phyloP scores from a whole-genome alignment of 2,113 vertebrate species.

The Catagonus wagneri region DNA sequence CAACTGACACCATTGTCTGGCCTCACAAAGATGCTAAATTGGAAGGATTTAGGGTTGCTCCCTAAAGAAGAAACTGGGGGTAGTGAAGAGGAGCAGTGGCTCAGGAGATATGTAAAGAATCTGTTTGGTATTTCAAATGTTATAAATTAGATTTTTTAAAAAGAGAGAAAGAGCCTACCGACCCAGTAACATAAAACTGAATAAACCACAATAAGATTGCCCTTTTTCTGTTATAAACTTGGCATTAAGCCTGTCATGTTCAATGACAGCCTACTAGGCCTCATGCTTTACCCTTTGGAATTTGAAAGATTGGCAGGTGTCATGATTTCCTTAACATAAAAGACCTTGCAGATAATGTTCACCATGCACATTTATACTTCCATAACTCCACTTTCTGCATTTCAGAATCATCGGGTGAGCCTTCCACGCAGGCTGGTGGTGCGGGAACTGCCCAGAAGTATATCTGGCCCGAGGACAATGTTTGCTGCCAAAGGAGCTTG shows the following conservation, averaged over 20 bases:
- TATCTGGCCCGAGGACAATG: slow-evolving; percentile 84
- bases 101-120: slow-evolving; percentile 99
- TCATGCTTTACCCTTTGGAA: slow-evolving; percentile 96
- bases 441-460: slow-evolving; percentile 80
- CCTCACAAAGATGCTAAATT: slow-evolving; percentile 98
- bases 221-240: slow-evolving; percentile 98
- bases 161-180: slow-evolving; percentile 82
- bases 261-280: slow-evolving; percentile 98
- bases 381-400: slow-evolving; percentile 79
- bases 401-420: slow-evolving; percentile 76
- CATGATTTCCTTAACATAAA: slow-evolving; percentile 93
- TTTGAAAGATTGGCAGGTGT: slow-evolving; percentile 97
- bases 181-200: slow-evolving; percentile 97
- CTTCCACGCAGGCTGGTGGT: slow-evolving; percentile 74
- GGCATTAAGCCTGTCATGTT: slow-evolving; percentile 99
- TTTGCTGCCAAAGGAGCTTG: slow-evolving; percentile 83
- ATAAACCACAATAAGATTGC: slow-evolving; percentile 99
- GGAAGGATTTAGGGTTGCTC: slow-evolving; percentile 98
- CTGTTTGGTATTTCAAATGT: slow-evolving; percentile 99
- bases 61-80: slow-evolving; percentile 93
- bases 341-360: slow-evolving; percentile 89
- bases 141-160: slow-evolving; percentile 96
- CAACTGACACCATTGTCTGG: slow-evolving; percentile 95
- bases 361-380: slow-evolving; percentile 83
- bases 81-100: slow-evolving; percentile 94